A percentile compares a stretch with the other conserved stretches of the same genome.
Evolutionary conservation across 2,113 vertebrate genomes (phyloP).

Genomic region (Platycercus adscitus): DNA sequence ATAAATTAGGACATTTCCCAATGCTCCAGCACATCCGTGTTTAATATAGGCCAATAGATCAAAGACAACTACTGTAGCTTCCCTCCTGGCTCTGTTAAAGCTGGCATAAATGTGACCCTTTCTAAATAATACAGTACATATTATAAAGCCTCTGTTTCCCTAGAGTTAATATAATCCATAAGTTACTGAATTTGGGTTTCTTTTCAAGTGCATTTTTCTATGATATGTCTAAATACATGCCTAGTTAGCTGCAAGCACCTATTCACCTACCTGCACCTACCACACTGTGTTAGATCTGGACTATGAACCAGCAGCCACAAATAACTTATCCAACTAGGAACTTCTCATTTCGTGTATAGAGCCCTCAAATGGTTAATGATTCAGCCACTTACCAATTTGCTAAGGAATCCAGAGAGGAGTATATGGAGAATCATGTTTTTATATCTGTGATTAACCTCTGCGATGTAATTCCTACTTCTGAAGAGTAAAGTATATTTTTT

Average conservation of each 20-base stretch:
- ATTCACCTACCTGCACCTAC: neutral
- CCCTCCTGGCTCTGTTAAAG: constrained; percentile 43
- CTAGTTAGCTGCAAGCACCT: neutral
- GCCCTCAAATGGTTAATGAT: neutral
- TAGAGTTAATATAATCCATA: neutral
- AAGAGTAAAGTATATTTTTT: neutral
- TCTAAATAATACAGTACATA: neutral
- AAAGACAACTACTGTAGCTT: constrained; percentile 54
- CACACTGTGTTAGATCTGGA: too few relatives aligned
- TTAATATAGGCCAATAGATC: constrained; percentile 65
- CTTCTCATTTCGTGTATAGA: neutral
- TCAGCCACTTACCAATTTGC: neutral
- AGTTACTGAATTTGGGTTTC: neutral
- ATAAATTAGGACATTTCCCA: constrained; percentile 61
- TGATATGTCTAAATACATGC: neutral
- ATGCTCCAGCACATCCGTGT: constrained; percentile 31
- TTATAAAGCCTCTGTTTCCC: neutral
- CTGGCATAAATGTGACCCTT: constrained; percentile 37
- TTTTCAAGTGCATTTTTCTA: neutral
- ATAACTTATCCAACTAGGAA: neutral
- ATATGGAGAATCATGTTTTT: neutral
- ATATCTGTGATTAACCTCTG: neutral
- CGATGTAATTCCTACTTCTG: neutral
- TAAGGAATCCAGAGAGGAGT: neutral
- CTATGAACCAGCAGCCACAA: neutral